These are phyloP conservation scores for Drosophila flavopinicola DNA, from an alignment of 2,888 invertebrate genomes.

Conservation along the genomic window DNA sequence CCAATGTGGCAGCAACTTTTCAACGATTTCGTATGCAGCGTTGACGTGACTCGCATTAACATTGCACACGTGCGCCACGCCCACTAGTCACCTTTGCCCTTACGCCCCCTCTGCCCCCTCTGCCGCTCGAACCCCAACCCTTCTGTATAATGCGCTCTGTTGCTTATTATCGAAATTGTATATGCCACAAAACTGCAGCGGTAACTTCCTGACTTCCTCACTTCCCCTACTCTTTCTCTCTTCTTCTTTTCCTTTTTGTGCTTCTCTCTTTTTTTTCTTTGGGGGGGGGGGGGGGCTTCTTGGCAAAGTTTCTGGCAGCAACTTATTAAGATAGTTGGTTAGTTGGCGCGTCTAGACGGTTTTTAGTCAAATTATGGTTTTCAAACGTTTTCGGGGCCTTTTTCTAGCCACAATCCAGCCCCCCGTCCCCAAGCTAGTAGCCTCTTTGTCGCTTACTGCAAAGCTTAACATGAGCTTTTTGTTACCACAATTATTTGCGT, in stretches of 20 bases:
- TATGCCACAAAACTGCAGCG: conserved; percentile 67
- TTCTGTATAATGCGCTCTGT: conserved; percentile 49
- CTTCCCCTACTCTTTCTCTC: not conserved
- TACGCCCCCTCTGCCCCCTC: too few species aligned
- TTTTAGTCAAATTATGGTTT: conserved; percentile 78
- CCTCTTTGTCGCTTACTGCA: conserved; percentile 27
- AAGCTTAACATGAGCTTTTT: conserved; percentile 54
- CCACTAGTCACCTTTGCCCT: conserved; percentile 17
- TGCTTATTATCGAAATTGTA: conserved; percentile 80
- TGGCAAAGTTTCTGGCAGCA: conserved; percentile 67
- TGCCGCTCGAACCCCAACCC: too few species aligned
- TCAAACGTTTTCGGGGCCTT: conserved; percentile 48
- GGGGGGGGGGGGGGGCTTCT: conserved; percentile 9
- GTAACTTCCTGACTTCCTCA: conserved; percentile 55
- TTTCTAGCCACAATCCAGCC: not conserved
- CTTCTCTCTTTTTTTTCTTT: not conserved
- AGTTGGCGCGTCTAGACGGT: conserved; percentile 74
- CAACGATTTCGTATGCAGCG: conserved; percentile 76
- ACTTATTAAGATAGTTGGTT: conserved; percentile 77
- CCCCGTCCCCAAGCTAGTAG: not conserved
- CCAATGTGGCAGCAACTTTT: conserved; percentile 35
- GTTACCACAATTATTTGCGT: conserved; percentile 47
- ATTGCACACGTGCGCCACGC: conserved; percentile 63
- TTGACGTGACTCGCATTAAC: conserved; percentile 79
- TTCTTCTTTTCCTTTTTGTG: not conserved